A percentile compares a stretch with the other conserved stretches of the same genome.
Conservation (phyloP, 2,888 invertebrate genomes). For the Idaea biselata region DNA sequence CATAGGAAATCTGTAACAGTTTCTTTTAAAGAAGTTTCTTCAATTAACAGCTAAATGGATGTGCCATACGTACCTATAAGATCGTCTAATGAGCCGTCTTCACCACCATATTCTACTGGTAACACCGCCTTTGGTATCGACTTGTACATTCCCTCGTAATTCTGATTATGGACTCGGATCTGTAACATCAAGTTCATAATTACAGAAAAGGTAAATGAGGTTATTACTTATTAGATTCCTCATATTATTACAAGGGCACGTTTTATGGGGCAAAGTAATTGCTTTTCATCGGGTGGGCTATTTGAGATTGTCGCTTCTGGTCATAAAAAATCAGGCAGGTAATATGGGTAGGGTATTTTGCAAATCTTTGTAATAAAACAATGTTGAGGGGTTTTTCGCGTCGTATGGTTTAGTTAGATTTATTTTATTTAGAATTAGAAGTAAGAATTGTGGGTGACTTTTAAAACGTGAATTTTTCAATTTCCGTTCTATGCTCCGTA, state of each 20-base stretch:
- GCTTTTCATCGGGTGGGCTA: conserved; percentile 11
- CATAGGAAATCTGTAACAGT: neutral
- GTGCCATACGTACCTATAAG: conserved; percentile 66
- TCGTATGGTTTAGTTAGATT: neutral
- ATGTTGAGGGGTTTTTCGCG: neutral
- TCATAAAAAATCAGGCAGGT: conserved; percentile 12
- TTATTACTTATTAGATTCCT: conserved; percentile 10
- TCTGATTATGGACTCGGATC: conserved; percentile 73
- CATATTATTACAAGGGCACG: conserved; percentile 12
- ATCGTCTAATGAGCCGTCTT: conserved; percentile 69
- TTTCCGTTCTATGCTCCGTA: neutral
- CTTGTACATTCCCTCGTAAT: conserved; percentile 70
- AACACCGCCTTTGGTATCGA: conserved; percentile 71
- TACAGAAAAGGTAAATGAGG: conserved; percentile 2
- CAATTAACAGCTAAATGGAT: too few species aligned
- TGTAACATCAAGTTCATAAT: conserved; percentile 42
- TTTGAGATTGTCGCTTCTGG: conserved; percentile 9
- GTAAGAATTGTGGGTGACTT: neutral
- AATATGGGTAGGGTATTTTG: neutral
- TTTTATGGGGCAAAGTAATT: conserved; percentile 17
- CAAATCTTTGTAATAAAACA: conserved; percentile 6
- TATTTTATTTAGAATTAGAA: neutral
- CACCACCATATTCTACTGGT: conserved; percentile 81
- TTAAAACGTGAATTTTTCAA: neutral
- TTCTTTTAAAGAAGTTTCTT: neutral